Evolutionary conservation across 2,113 vertebrate genomes (phyloP).

Genomic region (Oreotrochilus melanogaster): DNA sequence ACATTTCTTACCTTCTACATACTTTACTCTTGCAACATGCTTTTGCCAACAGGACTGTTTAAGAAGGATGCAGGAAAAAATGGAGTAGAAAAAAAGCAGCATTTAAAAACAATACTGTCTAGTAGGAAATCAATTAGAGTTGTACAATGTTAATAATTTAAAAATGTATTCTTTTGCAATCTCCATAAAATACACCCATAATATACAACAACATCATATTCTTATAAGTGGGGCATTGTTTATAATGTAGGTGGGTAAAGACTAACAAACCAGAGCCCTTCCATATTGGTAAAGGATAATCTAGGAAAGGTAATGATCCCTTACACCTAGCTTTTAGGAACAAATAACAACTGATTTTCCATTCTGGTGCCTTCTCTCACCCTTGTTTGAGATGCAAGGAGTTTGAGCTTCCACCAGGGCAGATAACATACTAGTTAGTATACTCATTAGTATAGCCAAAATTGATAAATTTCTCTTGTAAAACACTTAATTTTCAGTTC

Average conservation of each 20-base stretch:
- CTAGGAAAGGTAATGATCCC: not conserved
- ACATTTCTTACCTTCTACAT: slow-evolving; percentile 17
- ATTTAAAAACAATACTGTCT: not conserved
- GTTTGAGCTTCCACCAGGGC: not conserved
- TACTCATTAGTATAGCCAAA: not conserved
- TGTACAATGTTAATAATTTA: not conserved
- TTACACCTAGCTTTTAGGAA: not conserved
- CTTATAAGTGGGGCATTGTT: not conserved
- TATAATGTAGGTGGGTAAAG: not conserved
- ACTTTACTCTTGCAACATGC: not conserved
- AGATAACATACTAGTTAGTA: not conserved
- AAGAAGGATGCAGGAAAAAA: not conserved
- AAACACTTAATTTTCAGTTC: not conserved
- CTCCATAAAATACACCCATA: slow-evolving; percentile 6
- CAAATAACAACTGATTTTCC: not conserved
- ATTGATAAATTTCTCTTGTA: not conserved
- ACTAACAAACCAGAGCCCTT: not conserved
- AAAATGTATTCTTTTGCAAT: not conserved
- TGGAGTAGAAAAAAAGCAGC: not conserved
- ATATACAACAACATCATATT: not conserved
- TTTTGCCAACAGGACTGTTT: not conserved
- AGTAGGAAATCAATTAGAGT: not conserved
- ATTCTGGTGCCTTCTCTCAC: not conserved
- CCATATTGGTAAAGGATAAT: not conserved
- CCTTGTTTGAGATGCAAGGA: not conserved